Conservation (phyloP, 2,113 vertebrate species). For the Rallus limicola region DNA sequence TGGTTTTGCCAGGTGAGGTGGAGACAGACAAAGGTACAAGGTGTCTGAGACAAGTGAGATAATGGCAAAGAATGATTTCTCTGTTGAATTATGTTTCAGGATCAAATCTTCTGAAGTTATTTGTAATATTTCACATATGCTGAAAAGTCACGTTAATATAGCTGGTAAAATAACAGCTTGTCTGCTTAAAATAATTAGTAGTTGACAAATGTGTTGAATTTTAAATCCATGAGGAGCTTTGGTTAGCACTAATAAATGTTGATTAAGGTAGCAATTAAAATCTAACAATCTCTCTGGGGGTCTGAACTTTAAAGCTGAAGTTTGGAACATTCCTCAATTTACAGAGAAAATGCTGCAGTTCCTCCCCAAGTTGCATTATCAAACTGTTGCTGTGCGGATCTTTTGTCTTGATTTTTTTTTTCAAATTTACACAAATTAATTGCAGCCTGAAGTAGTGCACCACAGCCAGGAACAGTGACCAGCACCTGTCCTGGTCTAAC, state of each 20-base stretch:
- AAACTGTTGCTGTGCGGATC: background rate
- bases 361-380: background rate
- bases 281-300: conserved; percentile 8
- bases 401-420: background rate
- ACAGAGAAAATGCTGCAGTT: background rate
- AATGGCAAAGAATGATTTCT: background rate
- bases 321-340: conserved; percentile 25
- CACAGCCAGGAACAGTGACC: background rate
- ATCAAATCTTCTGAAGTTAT: conserved; percentile 10
- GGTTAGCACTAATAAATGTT: conserved; percentile 22
- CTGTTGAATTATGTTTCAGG: background rate
- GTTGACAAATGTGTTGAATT: conserved; percentile 54
- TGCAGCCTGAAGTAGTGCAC: background rate
- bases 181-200: conserved; percentile 67
- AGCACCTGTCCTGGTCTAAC: background rate
- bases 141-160: conserved; percentile 35
- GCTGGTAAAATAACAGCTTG: conserved; percentile 60
- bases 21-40: background rate
- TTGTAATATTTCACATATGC: conserved; percentile 29
- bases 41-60: background rate
- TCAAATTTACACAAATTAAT: background rate
- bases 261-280: conserved; percentile 47
- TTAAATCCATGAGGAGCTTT: conserved; percentile 3
- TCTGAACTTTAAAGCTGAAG: conserved; percentile 29
- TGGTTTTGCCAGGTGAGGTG: background rate